phyloP scores from a whole-genome alignment of 23 tunicate genomes.

The Styela plicata region DNA sequence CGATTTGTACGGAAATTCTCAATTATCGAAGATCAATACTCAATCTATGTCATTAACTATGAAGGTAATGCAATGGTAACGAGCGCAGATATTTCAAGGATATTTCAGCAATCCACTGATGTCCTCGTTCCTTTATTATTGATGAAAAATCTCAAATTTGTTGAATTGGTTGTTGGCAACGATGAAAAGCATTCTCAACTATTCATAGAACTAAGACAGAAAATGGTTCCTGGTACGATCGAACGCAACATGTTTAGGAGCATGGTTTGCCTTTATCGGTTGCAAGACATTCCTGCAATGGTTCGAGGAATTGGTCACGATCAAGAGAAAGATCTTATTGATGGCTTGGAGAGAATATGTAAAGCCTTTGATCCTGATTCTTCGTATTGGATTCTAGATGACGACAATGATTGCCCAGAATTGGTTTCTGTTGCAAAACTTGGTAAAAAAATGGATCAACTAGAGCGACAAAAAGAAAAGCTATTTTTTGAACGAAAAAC shows the following conservation, averaged over 20 bases:
- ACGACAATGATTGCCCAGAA: background rate
- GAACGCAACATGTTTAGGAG: background rate
- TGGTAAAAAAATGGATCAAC: background rate
- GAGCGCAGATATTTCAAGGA: conserved; percentile 49
- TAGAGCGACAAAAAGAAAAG: background rate
- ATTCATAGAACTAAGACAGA: conserved; percentile 21
- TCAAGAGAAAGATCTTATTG: conserved; percentile 2
- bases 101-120: conserved; percentile 42
- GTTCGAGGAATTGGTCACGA: conserved; percentile 30
- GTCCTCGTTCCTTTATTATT: conserved; percentile 42
- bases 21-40: conserved; percentile 1
- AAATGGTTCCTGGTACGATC: conserved; percentile 1
- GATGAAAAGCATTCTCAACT: conserved; percentile 28
- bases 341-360: conserved; percentile 13
- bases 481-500: background rate
- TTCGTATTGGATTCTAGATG: conserved; percentile 32
- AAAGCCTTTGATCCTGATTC: conserved; percentile 26
- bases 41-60: conserved; percentile 45
- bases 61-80: conserved; percentile 41
- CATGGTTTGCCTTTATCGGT: conserved; percentile 16
- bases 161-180: conserved; percentile 26
- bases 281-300: conserved; percentile 41
- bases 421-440: background rate
- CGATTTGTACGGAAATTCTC: background rate
- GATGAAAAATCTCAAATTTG: conserved; percentile 36